A percentile compares a stretch with the other conserved stretches of the same genome.
These are phyloP conservation scores for Lepidochrysops patricia DNA, from an alignment of 2,888 invertebrate genomes.

Conservation along the genomic window DNA sequence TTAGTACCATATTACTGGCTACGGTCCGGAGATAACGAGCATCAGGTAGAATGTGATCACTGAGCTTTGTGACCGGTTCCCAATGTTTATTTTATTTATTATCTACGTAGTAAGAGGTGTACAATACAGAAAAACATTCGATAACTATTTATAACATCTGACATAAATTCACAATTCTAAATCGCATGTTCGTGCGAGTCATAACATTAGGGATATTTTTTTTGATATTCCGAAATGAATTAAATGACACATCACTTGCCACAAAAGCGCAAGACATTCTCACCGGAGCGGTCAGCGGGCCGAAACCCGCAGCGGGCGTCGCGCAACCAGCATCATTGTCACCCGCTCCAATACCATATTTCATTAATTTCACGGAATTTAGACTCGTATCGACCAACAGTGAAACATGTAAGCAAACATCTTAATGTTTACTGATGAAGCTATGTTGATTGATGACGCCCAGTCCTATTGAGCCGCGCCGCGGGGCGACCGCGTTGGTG, in stretches of 20 bases:
- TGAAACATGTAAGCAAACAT: constrained; percentile 72
- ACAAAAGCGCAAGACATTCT: constrained; percentile 30
- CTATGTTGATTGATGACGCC: constrained; percentile 72
- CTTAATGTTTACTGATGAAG: constrained; percentile 75
- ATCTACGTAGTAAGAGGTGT: background rate
- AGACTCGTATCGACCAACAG: constrained; percentile 54
- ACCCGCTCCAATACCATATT: constrained; percentile 48
- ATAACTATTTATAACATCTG: background rate
- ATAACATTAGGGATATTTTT: background rate
- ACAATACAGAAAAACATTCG: background rate
- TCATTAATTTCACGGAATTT: constrained; percentile 65
- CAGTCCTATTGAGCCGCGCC: constrained; percentile 57
- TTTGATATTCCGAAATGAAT: background rate
- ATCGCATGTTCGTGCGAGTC: background rate
- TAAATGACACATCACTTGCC: constrained; percentile 5
- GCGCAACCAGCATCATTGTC: constrained; percentile 40
- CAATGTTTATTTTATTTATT: background rate
- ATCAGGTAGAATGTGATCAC: background rate
- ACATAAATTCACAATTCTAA: background rate
- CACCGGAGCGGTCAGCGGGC: constrained; percentile 38
- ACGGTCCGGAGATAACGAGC: background rate
- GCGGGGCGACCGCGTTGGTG: constrained; percentile 59
- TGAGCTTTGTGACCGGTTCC: background rate
- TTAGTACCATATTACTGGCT: background rate
- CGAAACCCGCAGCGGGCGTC: constrained; percentile 42